phyloP scores from a whole-genome alignment of 2,797 vertebrate species.

The Pangasius krempfi region DNA sequence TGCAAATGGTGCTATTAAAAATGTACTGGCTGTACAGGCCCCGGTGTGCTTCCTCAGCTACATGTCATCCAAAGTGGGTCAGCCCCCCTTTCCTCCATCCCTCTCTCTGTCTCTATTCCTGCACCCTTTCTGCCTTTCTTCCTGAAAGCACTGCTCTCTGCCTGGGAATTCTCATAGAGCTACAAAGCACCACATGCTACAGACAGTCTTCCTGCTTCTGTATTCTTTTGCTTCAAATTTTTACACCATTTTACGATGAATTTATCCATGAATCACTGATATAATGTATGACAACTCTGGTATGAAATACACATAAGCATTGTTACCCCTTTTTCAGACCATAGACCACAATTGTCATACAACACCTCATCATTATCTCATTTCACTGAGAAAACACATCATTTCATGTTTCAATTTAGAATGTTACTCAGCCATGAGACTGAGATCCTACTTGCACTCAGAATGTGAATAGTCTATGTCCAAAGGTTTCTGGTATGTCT shows the following conservation, averaged over 20 bases:
- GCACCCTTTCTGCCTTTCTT: conserved; percentile 43
- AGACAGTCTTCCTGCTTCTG: conserved; percentile 40
- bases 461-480: conserved; percentile 20
- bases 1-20: conserved; percentile 64
- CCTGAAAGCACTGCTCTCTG: conserved; percentile 56
- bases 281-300: conserved; percentile 28
- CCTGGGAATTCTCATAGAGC: conserved; percentile 58
- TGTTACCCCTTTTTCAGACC: conserved; percentile 1
- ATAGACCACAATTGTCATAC: not conserved
- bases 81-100: conserved; percentile 49
- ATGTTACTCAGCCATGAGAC: conserved; percentile 29
- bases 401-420: conserved; percentile 19
- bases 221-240: conserved; percentile 39
- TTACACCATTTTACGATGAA: conserved; percentile 58
- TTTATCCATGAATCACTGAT: conserved; percentile 62
- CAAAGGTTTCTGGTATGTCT: conserved; percentile 53
- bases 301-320: conserved; percentile 34
- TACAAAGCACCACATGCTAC: conserved; percentile 51
- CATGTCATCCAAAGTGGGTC: conserved; percentile 69
- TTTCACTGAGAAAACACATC: conserved; percentile 5
- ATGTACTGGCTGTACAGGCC: conserved; percentile 58
- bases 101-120: conserved; percentile 45
- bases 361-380: not conserved
- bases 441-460: not conserved
- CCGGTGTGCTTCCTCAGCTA: conserved; percentile 64